Evolutionary conservation across 2,888 invertebrate genomes (phyloP).

Genomic region (Elegia similella): DNA sequence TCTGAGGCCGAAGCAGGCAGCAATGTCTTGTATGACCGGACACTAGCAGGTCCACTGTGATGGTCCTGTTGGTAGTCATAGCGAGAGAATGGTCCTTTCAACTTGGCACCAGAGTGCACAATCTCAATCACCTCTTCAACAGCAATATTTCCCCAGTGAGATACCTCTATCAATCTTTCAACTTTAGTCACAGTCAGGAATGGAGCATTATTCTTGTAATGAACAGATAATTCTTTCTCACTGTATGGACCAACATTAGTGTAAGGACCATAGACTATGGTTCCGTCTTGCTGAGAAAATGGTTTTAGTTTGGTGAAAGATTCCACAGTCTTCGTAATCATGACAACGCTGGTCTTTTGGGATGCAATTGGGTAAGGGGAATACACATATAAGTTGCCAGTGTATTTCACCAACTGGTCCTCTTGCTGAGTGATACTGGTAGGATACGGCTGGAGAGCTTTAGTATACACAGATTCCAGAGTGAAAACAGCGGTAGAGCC

Average conservation of each 20-base stretch:
- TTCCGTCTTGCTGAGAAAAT: conserved; percentile 87
- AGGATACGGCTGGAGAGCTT: conserved; percentile 91
- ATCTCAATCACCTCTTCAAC: conserved; percentile 97
- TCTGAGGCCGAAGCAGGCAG: conserved; percentile 94
- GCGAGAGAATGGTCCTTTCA: conserved; percentile 97
- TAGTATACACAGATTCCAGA: conserved; percentile 88
- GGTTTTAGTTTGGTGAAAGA: conserved; percentile 92
- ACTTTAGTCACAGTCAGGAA: conserved; percentile 96
- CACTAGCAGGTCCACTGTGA: conserved; percentile 92
- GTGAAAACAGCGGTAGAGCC: conserved; percentile 82
- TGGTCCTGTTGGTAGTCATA: conserved; percentile 98
- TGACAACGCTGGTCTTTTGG: conserved; percentile 90
- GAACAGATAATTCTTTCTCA: conserved; percentile 87
- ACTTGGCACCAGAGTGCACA: conserved; percentile 93
- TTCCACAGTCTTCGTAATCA: conserved; percentile 91
- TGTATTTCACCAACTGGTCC: conserved; percentile 94
- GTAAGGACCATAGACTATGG: conserved; percentile 95
- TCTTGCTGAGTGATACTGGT: conserved; percentile 95
- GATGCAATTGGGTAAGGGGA: conserved; percentile 90
- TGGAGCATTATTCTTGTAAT: conserved; percentile 98
- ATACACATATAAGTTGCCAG: conserved; percentile 91
- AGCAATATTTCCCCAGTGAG: conserved; percentile 99
- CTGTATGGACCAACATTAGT: conserved; percentile 84
- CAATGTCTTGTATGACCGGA: conserved; percentile 94
- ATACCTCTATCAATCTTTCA: conserved; percentile 95